Evolutionary conservation across 2,797 vertebrate genomes (phyloP).

Genomic region (Diglossa cyanea): DNA sequence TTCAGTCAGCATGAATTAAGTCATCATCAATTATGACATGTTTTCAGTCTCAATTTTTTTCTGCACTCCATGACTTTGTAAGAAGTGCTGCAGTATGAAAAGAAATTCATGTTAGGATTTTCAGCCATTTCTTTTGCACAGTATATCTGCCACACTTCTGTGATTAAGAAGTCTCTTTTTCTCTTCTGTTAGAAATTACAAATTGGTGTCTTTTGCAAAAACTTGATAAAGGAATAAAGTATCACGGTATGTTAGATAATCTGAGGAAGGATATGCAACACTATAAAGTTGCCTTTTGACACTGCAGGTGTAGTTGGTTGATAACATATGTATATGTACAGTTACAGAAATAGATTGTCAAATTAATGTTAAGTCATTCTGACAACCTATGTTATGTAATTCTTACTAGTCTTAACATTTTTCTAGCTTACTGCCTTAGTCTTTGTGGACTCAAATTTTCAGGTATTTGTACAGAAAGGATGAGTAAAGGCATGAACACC

Average conservation of each 20-base stretch:
- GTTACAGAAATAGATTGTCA: not conserved
- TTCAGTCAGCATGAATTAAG: not conserved
- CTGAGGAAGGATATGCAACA: not conserved
- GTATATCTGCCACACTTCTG: not conserved
- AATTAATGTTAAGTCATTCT: not conserved
- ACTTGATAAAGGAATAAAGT: not conserved
- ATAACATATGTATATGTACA: not conserved
- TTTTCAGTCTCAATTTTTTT: not conserved
- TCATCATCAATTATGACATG: not conserved
- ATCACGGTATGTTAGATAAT: not conserved
- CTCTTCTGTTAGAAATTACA: not conserved
- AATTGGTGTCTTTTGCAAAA: not conserved
- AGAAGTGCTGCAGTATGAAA: not conserved
- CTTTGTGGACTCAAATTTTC: not conserved
- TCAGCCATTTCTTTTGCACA: constrained; percentile 24
- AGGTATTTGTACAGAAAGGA: not conserved
- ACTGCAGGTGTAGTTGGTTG: not conserved
- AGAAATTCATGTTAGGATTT: not conserved
- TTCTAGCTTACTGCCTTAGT: not conserved
- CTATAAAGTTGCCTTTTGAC: not conserved
- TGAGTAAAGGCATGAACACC: not conserved
- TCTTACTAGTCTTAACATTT: not conserved
- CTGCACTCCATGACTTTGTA: not conserved
- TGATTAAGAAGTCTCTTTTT: not conserved
- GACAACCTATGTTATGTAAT: not conserved